Conservation (phyloP, 2,113 vertebrate species). For the Chaetops frenatus region DNA sequence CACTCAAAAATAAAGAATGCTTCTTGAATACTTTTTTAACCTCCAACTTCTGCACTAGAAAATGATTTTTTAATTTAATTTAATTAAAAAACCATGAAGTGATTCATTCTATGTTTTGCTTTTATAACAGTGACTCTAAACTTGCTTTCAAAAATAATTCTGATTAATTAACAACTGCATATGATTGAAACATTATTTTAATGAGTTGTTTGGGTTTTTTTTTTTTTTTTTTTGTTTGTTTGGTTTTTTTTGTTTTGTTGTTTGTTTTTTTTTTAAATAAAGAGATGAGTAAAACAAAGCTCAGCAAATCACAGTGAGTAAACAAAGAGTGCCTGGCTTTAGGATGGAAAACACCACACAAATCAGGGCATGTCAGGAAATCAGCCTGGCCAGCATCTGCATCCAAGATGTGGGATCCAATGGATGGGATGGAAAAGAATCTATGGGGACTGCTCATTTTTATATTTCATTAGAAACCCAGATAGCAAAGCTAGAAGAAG, state of each 20-base stretch:
- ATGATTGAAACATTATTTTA: neutral
- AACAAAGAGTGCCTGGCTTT: neutral
- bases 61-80: neutral
- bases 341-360: neutral
- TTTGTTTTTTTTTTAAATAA: neutral
- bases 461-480: neutral
- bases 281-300: neutral
- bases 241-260: neutral
- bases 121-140: neutral
- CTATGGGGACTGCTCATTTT: fast-evolving
- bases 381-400: constrained; percentile 16
- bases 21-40: neutral
- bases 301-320: neutral
- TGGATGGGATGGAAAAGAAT: neutral
- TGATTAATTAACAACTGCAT: neutral
- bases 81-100: neutral
- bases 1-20: neutral
- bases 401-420: neutral
- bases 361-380: neutral
- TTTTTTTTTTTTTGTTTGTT: neutral
- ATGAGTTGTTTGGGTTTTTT: neutral
- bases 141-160: neutral
- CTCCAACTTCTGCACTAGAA: neutral
- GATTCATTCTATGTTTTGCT: neutral
- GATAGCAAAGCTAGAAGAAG: neutral